Evolutionary conservation across 2,888 invertebrate species (phyloP), one percentile per base, ranked within the genome.

Genomic region (Drosophila affinis): DNA sequence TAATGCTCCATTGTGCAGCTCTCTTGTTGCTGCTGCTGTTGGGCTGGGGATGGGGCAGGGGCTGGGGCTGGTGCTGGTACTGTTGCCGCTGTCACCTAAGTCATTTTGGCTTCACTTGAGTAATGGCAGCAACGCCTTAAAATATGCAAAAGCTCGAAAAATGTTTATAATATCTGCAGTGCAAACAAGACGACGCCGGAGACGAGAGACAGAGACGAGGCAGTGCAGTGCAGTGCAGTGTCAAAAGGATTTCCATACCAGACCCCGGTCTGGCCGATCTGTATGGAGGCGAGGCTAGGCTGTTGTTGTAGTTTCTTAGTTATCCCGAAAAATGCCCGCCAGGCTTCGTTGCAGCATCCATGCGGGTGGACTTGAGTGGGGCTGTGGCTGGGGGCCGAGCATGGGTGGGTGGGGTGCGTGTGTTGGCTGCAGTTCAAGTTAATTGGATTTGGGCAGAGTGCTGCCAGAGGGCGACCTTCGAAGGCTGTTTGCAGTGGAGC

Each of bases 361-460:
- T 61, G 44, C 58, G 58, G 55, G 21, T 47, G 3, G 32, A 32
- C 32, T 3, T 29, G 29, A 29, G 0, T 9, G 29, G 29, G 10
- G 32, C 32, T 32, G 27, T 1, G 27, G 27, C 32, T 32, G 54
- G 46, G 18, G 44, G 18, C 6, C 3, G 24, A 48, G 17, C 7
- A 9, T 39, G 17, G 55, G 46, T 34, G 29, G 46, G 21, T 49
- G 24, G 53, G 29, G 52, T 56, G 49, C 52, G 55, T 68, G 59
- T 59, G 68, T 57, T 68, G 63, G 69, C 47, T 79, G 82, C 78
- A 78, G 72, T 76, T 78, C 74, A 73, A 85, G 88, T 87, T 85
- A 85, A 85, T 85, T 87, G 84, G 86, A 87, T 86, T 87, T 82
- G 76, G 74, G 67, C 75, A 82, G 75, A 79, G 75, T 80, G 69